Percentiles rank a stretch among this genome's conserved stretches.
These are phyloP conservation scores for Pachyseris speciosa DNA, from an alignment of 64 coral and sea anemone species.

Conservation along the genomic window DNA sequence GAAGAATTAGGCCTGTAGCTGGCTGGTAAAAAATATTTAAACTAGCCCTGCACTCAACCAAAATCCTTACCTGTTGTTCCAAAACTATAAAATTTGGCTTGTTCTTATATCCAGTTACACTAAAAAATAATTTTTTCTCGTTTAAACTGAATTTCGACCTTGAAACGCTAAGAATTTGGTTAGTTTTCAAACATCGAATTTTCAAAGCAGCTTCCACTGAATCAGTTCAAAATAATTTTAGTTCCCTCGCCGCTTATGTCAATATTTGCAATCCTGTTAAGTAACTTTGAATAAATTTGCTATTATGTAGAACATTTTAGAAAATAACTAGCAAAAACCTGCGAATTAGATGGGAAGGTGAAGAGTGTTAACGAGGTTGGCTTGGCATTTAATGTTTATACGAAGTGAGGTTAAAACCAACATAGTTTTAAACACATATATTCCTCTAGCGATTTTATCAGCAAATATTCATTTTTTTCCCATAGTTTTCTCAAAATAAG, in stretches of 20 bases:
- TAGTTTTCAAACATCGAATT: neutral
- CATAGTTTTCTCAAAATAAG: neutral
- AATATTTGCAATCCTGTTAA: neutral
- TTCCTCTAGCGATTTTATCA: neutral
- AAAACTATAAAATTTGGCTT: neutral
- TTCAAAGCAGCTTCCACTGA: neutral
- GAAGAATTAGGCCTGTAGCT: too few relatives aligned
- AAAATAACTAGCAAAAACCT: neutral
- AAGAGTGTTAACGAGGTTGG: neutral
- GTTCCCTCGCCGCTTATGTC: neutral
- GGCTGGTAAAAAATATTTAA: neutral
- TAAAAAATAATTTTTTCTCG: too few relatives aligned
- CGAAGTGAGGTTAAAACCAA: neutral
- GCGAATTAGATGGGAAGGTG: neutral
- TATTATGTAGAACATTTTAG: neutral
- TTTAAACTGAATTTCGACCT: too few relatives aligned
- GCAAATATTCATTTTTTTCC: neutral
- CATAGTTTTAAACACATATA: neutral
- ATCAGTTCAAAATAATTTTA: neutral
- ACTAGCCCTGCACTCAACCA: neutral
- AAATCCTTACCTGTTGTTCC: neutral
- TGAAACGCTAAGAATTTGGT: too few relatives aligned
- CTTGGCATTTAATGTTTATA: neutral
- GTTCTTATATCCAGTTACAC: too few relatives aligned
- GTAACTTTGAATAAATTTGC: neutral